Base-by-base conservation (phyloP, 2,113 vertebrate genomes). In the Otolemur garnettii region DNA sequence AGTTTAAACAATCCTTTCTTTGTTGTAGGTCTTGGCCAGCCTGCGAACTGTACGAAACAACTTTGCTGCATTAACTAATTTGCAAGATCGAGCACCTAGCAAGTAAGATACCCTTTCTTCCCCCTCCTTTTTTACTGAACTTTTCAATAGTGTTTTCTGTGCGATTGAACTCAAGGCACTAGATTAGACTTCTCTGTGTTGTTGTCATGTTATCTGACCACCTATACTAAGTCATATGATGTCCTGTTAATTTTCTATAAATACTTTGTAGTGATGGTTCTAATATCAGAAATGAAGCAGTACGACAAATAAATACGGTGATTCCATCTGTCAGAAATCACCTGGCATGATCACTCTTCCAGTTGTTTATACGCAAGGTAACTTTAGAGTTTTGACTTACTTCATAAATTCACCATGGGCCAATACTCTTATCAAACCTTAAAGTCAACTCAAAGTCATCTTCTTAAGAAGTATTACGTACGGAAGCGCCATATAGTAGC, bases 41-140 rank as follows among this genome's bases (percentile, higher is more conserved):
- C 98, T 99, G 96, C 99, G 99, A 98, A 99, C 99, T 96, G 99
- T 99, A 98, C 98, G 99, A 97, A 99, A 99, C 98, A 99, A 99
- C 98, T 99, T 99, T 98, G 99, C 99, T 98, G 99, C 99, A 97
- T 98, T 99, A 99, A 99, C 99, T 94, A 99, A 99, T 98, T 98
- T 99, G 97, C 99, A 99, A 98, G 99, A 99, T 93, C 98, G 99
- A 97, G 98, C 99, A 93, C 99, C 99, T 72, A 99, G 98, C 98
- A 99, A 99, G 99, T 99, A 98, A 99, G 99, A 98, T 50, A 9
- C 57, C 4, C 14, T 59, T 84, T n/a, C 22, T 14, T 45, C 18
- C 6, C 38, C 6, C 19, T 33, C n/a, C 53, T 26, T 18, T 55
- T 14, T 71, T 71, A 12, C 35, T 83, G 12, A 94, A 72, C 1